Base-by-base conservation (phyloP, 1,140 invertebrate genomes). In the Bombus huntii region DNA sequence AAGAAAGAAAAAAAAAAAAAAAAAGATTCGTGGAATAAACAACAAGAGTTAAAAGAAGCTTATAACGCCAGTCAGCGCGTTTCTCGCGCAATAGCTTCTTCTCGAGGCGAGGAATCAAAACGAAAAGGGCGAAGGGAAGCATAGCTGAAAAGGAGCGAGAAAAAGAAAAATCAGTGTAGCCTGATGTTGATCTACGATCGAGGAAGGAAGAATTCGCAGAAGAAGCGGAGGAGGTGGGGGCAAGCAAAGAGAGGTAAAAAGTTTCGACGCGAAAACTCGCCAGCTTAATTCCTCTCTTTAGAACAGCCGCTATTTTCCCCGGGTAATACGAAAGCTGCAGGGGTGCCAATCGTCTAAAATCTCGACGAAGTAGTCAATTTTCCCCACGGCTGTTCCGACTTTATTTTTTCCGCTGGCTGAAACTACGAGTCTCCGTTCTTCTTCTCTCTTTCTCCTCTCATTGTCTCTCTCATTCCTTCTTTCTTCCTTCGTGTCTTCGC, bases 311-410 rank as follows among this genome's bases (percentile, higher is more conserved):
- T 25, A 75, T 87, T 87, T 87, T 71, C 37, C 37, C 37, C 34
- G 31, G 31, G 18, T n/a, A 66, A 78, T 66, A 81, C 39, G 62
- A 34, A 74, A 42, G 42, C 25, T 34, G 15, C 57, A 39, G 4
- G 10, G 28, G 34, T 87, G 74, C 65, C 85, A 75, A 87, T 90
- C 82, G 85, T 42, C 62, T 74, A 82, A 90, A 90, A 90, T 90
- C 86, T 85, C 81, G 57, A 62, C 18, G 39, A 81, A 85, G 62
- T 42, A 37, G 83, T 89, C 78, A 42, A 74, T 85, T 81, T 68
- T 65, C 42, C 73, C n/a, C 53, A n/a, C 76, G 72, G 59, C 70
- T 31, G 31, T 82, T 75, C 59, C 22, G 44, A 57, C 72, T 90
- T 77, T 77, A 90, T 88, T 90, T 80, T 78, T 75, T 72, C 76